Percentiles rank a stretch among this genome's conserved stretches.
These are phyloP conservation scores for Frieseomelitta varia DNA, from an alignment of 1,140 invertebrate genomes.

Conservation along the genomic window DNA sequence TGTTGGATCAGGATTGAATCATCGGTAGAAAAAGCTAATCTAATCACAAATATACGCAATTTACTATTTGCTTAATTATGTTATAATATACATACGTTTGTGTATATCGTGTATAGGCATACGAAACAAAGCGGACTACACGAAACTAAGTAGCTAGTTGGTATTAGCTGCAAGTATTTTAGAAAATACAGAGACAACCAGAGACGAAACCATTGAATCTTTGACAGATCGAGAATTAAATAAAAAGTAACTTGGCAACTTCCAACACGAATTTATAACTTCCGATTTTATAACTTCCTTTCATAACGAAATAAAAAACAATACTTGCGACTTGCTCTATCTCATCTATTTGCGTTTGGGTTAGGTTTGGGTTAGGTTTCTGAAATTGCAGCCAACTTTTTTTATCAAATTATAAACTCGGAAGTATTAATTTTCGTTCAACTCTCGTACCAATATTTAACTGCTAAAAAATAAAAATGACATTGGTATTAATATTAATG, in stretches of 20 bases:
- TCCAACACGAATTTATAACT: too few relatives aligned
- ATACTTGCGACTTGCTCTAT: not conserved
- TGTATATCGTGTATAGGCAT: not conserved
- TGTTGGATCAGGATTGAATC: not conserved
- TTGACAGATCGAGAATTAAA: too few relatives aligned
- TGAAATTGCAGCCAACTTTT: too few relatives aligned
- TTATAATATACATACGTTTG: too few relatives aligned
- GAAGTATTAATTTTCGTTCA: too few relatives aligned
- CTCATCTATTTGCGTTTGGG: not conserved
- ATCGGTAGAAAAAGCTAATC: not conserved
- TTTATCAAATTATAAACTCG: too few relatives aligned
- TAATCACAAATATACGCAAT: not conserved
- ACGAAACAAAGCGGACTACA: not conserved
- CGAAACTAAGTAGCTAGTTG: not conserved
- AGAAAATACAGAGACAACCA: conserved; percentile 25
- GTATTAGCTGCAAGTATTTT: not conserved
- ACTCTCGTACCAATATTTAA: too few relatives aligned
- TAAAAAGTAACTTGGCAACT: too few relatives aligned
- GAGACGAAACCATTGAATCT: not conserved
- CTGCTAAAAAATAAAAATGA: too few relatives aligned
- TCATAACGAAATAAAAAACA: not conserved
- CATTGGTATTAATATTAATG: too few relatives aligned
- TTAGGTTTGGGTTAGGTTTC: too few relatives aligned
- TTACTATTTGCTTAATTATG: not conserved
- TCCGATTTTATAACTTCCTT: not conserved